phyloP scores from a whole-genome alignment of 2,888 invertebrate genomes.

The Andrena chrysosceles region DNA sequence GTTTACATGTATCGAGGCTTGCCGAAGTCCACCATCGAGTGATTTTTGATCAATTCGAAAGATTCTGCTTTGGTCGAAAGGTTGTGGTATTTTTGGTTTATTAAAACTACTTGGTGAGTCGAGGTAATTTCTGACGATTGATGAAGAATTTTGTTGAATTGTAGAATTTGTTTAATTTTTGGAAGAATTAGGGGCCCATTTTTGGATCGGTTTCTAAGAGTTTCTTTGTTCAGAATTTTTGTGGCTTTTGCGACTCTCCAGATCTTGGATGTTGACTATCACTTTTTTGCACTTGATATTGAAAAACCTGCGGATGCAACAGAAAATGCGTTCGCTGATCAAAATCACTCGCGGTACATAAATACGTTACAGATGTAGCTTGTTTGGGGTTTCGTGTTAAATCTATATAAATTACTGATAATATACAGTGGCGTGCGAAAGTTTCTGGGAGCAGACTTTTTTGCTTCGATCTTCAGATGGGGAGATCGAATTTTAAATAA shows the following conservation, averaged over 20 bases:
- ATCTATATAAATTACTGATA: not conserved
- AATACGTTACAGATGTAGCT: not conserved
- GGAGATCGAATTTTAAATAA: not conserved
- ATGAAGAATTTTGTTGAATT: not conserved
- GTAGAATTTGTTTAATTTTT: not conserved
- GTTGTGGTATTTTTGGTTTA: not conserved
- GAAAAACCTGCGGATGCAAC: not conserved
- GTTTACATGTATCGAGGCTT: not conserved
- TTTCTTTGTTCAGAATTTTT: not conserved
- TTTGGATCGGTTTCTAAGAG: not conserved
- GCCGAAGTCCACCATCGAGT: not conserved
- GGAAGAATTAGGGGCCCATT: not conserved
- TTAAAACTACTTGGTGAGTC: not conserved
- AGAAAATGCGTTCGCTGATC: not conserved
- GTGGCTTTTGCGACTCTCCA: not conserved
- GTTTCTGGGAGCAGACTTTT: not conserved
- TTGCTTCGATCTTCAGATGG: not conserved
- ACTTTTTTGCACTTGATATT: not conserved
- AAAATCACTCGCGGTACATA: not conserved
- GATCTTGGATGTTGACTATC: not conserved
- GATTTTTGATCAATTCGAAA: constrained; percentile 10
- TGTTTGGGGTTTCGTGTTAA: not conserved
- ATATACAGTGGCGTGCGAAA: not conserved
- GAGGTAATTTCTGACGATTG: too few relatives aligned
- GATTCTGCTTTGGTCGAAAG: not conserved